These are phyloP conservation scores for Allophyes oxyacanthae DNA, from an alignment of 2,888 invertebrate species.

Conservation along the genomic window DNA sequence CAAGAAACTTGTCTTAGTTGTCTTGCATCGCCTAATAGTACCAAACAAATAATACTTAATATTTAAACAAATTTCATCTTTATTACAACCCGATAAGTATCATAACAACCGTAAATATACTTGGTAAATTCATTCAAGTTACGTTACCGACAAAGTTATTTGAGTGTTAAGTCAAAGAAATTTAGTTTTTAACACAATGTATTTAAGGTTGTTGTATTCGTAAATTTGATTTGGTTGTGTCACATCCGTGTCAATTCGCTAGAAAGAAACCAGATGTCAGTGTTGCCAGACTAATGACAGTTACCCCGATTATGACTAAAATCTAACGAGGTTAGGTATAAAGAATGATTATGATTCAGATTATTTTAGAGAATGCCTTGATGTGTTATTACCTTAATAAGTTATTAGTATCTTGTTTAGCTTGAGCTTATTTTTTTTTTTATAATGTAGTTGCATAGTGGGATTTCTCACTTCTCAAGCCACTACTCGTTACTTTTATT, in stretches of 20 bases:
- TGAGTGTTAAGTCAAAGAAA: background rate
- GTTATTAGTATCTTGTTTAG: too few species aligned
- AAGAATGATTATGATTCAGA: background rate
- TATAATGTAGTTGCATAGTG: too few species aligned
- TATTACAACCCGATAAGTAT: accelerated
- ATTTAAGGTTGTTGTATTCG: background rate
- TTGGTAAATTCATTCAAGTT: conserved; percentile 9
- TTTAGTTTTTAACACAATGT: accelerated
- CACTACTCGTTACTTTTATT: too few species aligned
- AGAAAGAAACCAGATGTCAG: conserved; percentile 18
- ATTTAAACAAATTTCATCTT: conserved; percentile 4
- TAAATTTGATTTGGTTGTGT: conserved; percentile 5
- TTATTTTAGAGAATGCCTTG: background rate
- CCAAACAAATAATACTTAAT: background rate
- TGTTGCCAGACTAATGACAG: conserved; percentile 23
- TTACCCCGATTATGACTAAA: conserved; percentile 3
- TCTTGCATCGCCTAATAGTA: conserved; percentile 14
- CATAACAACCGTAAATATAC: conserved; percentile 11
- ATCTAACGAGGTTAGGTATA: background rate
- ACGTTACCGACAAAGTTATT: conserved; percentile 12
- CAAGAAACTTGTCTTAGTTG: conserved; percentile 41
- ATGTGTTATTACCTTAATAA: background rate
- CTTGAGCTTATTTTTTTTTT: too few species aligned
- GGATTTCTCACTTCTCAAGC: too few species aligned
- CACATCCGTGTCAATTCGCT: conserved; percentile 43